Evolutionary conservation across 2,888 invertebrate genomes (phyloP).

Genomic region (Eueremaeus valkanovi): DNA sequence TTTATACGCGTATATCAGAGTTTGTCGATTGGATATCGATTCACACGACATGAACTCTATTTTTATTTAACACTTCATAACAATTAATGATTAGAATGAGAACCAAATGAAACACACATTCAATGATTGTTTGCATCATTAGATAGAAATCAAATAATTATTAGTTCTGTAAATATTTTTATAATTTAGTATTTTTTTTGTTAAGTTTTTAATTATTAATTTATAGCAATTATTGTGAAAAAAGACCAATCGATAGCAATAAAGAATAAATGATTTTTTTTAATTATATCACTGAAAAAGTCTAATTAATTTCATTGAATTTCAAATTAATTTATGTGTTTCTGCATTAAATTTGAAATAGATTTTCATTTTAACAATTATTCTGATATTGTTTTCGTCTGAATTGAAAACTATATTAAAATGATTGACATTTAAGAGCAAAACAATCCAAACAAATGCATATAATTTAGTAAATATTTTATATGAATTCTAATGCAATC

Average conservation of each 20-base stretch:
- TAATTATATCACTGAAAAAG: too few relatives aligned
- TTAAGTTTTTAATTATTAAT: conserved; percentile 10
- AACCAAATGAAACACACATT: not conserved
- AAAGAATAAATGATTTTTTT: not conserved
- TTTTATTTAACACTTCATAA: not conserved
- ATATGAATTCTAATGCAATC: not conserved
- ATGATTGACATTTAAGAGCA: not conserved
- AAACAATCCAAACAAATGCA: not conserved
- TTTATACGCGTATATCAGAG: conserved; percentile 48
- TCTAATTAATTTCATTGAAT: too few relatives aligned
- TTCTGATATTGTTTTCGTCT: too few relatives aligned
- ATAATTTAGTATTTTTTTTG: not conserved
- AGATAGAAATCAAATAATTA: not conserved
- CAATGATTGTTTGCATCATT: not conserved
- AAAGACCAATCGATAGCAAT: too few relatives aligned
- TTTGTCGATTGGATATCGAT: conserved; percentile 48
- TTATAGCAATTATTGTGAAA: not conserved
- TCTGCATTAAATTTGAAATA: too few relatives aligned
- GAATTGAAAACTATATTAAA: not conserved
- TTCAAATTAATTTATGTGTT: not conserved
- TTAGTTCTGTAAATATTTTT: not conserved
- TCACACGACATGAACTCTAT: conserved; percentile 37
- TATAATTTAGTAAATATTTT: not conserved
- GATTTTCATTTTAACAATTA: too few relatives aligned
- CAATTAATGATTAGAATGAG: not conserved